Evolutionary conservation across 2,888 invertebrate genomes (phyloP).

Genomic region (Nowickia ferox): DNA sequence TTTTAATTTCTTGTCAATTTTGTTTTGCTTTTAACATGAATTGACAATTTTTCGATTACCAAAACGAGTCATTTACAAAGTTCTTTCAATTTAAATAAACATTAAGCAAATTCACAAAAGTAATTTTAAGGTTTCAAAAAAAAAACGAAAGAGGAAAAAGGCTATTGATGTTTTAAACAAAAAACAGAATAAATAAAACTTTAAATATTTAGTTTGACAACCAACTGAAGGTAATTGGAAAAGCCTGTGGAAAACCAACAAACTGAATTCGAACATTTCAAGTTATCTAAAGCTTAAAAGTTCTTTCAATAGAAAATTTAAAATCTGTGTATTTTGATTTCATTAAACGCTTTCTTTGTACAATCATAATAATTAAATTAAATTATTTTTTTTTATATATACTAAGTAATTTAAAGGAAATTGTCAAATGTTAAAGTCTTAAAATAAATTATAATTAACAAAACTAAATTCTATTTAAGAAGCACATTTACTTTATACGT

Average conservation of each 20-base stretch:
- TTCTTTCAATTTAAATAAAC: constrained; percentile 14
- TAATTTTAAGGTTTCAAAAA: neutral
- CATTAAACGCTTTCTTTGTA: neutral
- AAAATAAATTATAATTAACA: neutral
- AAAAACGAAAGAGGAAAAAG: neutral
- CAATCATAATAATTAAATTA: neutral
- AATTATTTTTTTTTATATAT: neutral
- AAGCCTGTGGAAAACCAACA: too few species aligned
- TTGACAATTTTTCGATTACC: constrained; percentile 40
- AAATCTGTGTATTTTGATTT: neutral
- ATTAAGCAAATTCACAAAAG: constrained; percentile 4
- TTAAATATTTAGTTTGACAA: too few species aligned
- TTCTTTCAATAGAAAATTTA: neutral
- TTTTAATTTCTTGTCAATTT: neutral
- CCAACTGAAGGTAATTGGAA: too few species aligned
- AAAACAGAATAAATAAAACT: too few species aligned
- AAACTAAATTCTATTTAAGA: constrained; percentile 22
- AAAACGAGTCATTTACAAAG: constrained; percentile 15
- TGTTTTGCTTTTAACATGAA: constrained; percentile 42
- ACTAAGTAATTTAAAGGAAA: constrained; percentile 17
- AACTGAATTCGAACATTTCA: too few species aligned
- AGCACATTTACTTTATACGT: neutral
- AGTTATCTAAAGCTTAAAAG: neutral
- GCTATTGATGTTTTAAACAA: neutral
- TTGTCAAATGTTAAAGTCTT: constrained; percentile 14